A percentile compares a stretch with the other conserved stretches of the same genome.
Evolutionary conservation across 2,888 invertebrate genomes (phyloP).

Genomic region (Eucera pruinosa): DNA sequence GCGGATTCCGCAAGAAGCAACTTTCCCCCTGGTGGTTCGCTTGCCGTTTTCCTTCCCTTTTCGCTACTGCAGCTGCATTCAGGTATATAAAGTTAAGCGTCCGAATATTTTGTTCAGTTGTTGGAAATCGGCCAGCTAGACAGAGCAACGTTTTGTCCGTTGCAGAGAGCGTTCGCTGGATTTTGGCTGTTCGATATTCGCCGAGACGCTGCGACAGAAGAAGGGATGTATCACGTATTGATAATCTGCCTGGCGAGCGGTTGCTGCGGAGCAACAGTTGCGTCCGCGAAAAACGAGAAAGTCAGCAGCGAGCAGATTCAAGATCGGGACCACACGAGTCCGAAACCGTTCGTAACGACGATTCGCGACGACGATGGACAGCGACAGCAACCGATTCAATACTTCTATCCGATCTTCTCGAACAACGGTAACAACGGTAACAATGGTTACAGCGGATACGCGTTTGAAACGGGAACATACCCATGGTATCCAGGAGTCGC

Average conservation of each 20-base stretch:
- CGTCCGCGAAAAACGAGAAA: background rate
- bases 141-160: background rate
- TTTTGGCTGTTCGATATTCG: background rate
- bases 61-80: too few relatives aligned
- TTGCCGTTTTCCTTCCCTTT: background rate
- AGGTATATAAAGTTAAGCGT: conserved; percentile 14
- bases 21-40: background rate
- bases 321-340: background rate
- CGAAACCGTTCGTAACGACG: background rate
- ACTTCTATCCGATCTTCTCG: conserved; percentile 68
- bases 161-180: background rate
- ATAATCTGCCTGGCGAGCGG: conserved; percentile 40
- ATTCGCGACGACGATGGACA: conserved; percentile 11
- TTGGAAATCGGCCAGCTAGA: background rate
- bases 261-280: conserved; percentile 45
- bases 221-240: conserved; percentile 25
- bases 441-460: conserved; percentile 68
- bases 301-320: background rate
- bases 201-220: too few relatives aligned
- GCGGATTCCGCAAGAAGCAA: background rate
- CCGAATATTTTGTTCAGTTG: conserved; percentile 9
- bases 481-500: conserved; percentile 68
- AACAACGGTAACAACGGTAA: conserved; percentile 66
- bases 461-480: too few relatives aligned
- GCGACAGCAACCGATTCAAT: conserved; percentile 26